phyloP scores from a whole-genome alignment of 2,888 invertebrate species.

The Disparrhopalites patrizii region DNA sequence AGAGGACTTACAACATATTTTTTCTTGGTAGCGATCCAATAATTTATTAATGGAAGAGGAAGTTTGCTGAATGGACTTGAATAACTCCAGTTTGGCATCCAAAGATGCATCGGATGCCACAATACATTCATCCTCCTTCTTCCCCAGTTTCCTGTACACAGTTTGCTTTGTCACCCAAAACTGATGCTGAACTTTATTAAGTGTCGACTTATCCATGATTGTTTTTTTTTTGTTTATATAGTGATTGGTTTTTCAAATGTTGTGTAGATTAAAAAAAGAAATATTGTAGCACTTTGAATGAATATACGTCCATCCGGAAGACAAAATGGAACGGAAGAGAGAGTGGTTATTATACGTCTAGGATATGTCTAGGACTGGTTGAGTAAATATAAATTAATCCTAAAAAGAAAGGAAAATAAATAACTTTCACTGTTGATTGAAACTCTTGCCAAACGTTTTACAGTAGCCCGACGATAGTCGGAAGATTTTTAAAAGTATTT shows the following conservation, averaged over 20 bases:
- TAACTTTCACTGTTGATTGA: too few relatives aligned
- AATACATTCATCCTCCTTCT: slow-evolving; percentile 96
- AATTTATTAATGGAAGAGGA: slow-evolving; percentile 80
- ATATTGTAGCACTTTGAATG: too few relatives aligned
- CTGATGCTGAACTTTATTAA: slow-evolving; percentile 80
- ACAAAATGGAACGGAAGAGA: too few relatives aligned
- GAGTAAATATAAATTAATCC: background rate
- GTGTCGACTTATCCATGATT: slow-evolving; percentile 51
- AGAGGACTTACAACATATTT: slow-evolving; percentile 67
- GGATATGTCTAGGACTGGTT: too few relatives aligned
- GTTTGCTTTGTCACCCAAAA: slow-evolving; percentile 98
- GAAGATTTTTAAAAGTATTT: too few relatives aligned
- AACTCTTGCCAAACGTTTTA: too few relatives aligned
- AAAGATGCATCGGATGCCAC: slow-evolving; percentile 93
- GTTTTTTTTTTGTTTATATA: background rate
- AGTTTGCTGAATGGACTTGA: slow-evolving; percentile 86
- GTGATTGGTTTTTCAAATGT: background rate
- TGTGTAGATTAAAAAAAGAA: too few relatives aligned
- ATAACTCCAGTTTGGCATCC: slow-evolving; percentile 91
- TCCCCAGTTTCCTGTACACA: slow-evolving; percentile 84
- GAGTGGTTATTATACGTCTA: too few relatives aligned
- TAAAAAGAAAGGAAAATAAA: too few relatives aligned
- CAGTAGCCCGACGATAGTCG: too few relatives aligned
- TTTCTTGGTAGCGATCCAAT: slow-evolving; percentile 89
- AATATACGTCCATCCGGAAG: too few relatives aligned